Conservation (phyloP, 2,888 invertebrate genomes). For the Tortricodes alternella region DNA sequence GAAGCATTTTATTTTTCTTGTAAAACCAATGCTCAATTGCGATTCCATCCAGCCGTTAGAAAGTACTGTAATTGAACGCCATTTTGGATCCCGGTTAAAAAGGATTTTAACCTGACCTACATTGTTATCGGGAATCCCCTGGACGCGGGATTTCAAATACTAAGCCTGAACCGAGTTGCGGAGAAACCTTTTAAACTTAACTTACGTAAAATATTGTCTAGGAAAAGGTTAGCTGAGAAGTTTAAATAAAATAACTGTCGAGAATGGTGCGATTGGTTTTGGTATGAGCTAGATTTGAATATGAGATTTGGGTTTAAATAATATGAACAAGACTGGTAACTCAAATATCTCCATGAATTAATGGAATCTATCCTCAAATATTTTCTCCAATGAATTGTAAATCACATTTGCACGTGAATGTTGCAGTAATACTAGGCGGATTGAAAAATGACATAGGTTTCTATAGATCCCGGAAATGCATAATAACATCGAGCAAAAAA, state of each 20-base stretch:
- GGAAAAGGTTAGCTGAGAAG: background rate
- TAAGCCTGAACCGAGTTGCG: constrained; percentile 7
- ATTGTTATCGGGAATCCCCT: constrained; percentile 27
- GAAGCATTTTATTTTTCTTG: no score
- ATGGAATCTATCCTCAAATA: no score
- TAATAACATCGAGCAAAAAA: no score
- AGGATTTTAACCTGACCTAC: constrained; percentile 27
- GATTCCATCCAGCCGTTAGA: background rate
- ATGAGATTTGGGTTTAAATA: background rate
- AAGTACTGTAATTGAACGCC: constrained; percentile 18
- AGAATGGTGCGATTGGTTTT: background rate
- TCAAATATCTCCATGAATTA: no score
- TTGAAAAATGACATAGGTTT: no score
- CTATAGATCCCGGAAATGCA: no score
- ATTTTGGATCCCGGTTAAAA: constrained; percentile 19
- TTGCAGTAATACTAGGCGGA: no score
- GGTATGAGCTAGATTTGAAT: background rate
- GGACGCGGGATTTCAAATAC: constrained; percentile 23
- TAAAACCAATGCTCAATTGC: background rate
- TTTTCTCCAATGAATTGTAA: no score
- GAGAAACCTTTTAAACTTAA: constrained; percentile 22
- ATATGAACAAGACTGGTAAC: no score
- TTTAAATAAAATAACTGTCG: background rate
- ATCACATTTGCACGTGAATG: no score
- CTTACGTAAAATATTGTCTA: constrained; percentile 12